These are phyloP conservation scores for Pseudocheirus occidentalis DNA, from an alignment of 2,797 vertebrate genomes.

Conservation along the genomic window DNA sequence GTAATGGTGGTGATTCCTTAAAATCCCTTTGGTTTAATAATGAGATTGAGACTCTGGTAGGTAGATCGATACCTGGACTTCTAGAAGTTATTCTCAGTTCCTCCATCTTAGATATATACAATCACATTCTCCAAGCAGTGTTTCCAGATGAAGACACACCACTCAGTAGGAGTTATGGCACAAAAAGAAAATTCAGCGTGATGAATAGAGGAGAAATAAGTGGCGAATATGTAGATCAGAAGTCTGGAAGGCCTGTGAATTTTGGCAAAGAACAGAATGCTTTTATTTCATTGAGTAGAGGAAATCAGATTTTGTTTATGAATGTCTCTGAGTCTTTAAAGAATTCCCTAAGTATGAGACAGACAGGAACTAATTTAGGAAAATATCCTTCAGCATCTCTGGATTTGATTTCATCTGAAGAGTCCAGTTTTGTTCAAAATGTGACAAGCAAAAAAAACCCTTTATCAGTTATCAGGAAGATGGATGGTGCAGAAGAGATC, in stretches of 20 bases:
- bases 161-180: constrained; percentile 42
- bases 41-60: constrained; percentile 87
- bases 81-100: constrained; percentile 90
- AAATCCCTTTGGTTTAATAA: constrained; percentile 88
- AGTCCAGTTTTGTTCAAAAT: constrained; percentile 18
- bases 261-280: constrained; percentile 16
- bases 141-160: constrained; percentile 65
- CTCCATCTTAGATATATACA: constrained; percentile 89
- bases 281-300: constrained; percentile 83
- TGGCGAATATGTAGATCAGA: constrained; percentile 57
- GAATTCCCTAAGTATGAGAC: background rate
- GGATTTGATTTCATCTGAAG: background rate
- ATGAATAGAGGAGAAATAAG: constrained; percentile 59
- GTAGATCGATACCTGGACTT: constrained; percentile 86
- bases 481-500: background rate
- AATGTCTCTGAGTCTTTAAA: constrained; percentile 45
- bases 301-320: constrained; percentile 74
- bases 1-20: constrained; percentile 94
- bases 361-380: constrained; percentile 5
- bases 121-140: constrained; percentile 78
- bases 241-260: constrained; percentile 31
- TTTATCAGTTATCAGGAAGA: background rate
- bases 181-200: constrained; percentile 79
- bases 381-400: constrained; percentile 51
- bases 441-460: constrained; percentile 32